A percentile compares a stretch with the other conserved stretches of the same genome.
Evolutionary conservation across 2,888 invertebrate species (phyloP).

Genomic region (Drosophila subquinaria): DNA sequence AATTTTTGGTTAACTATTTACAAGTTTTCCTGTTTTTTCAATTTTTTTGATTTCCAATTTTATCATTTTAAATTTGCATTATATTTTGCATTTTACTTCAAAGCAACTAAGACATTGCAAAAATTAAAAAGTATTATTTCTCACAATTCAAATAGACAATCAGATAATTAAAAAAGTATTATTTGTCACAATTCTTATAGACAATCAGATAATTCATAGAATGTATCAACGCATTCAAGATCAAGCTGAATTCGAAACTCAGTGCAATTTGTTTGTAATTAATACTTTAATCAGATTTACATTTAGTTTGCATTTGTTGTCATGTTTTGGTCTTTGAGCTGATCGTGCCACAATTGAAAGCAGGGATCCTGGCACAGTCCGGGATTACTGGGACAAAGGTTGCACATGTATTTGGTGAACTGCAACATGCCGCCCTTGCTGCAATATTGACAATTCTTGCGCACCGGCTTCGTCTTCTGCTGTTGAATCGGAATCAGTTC

Average conservation of each 20-base stretch:
- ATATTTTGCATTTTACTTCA: too few relatives aligned
- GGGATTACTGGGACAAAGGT: conserved; percentile 65
- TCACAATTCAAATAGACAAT: too few relatives aligned
- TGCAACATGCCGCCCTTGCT: conserved; percentile 68
- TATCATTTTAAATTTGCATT: too few relatives aligned
- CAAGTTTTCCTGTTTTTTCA: too few relatives aligned
- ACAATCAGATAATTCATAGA: neutral
- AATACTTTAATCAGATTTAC: conserved; percentile 2
- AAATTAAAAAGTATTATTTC: too few relatives aligned
- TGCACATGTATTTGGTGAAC: conserved; percentile 68
- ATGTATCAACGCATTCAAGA: neutral
- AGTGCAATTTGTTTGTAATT: neutral
- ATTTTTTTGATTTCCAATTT: too few relatives aligned
- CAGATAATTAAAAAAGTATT: too few relatives aligned
- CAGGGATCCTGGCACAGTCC: conserved; percentile 72
- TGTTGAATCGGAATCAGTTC: conserved; percentile 48
- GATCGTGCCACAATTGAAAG: conserved; percentile 71
- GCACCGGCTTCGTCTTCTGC: conserved; percentile 52
- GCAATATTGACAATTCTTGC: conserved; percentile 73
- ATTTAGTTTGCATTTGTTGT: conserved; percentile 15
- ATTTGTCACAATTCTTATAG: too few relatives aligned
- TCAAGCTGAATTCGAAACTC: neutral
- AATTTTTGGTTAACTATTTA: too few relatives aligned
- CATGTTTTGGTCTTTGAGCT: conserved; percentile 30
- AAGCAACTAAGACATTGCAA: too few relatives aligned